Percentiles rank a stretch among this genome's conserved stretches.
These are phyloP conservation scores for Acanthiza pusilla DNA, from an alignment of 2,797 vertebrate genomes.

Conservation along the genomic window DNA sequence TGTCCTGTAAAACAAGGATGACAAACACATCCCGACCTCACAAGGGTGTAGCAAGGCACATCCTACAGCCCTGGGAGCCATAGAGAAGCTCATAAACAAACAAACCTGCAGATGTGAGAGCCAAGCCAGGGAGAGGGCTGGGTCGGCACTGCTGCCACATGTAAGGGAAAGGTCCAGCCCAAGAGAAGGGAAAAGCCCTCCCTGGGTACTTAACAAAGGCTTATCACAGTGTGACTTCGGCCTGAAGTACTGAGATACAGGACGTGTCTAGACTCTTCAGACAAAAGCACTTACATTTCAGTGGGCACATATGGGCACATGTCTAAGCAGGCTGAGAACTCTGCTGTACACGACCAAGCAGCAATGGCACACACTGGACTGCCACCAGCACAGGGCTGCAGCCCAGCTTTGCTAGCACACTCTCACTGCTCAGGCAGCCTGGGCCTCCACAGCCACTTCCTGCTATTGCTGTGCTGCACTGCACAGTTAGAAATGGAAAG, in stretches of 20 bases:
- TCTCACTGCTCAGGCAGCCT: neutral
- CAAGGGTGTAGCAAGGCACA: neutral
- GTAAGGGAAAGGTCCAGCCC: neutral
- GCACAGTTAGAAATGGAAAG: neutral
- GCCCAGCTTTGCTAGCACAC: neutral
- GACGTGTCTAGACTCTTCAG: neutral
- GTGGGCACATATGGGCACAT: rapidly evolving
- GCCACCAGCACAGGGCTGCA: neutral
- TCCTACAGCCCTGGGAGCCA: neutral
- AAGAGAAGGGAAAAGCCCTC: neutral
- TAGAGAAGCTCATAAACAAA: conserved; percentile 25
- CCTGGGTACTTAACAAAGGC: neutral
- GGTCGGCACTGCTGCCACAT: rapidly evolving
- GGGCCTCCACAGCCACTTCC: neutral
- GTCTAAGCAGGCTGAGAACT: neutral
- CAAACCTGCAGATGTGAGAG: neutral
- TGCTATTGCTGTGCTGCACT: rapidly evolving
- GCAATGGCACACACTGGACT: rapidly evolving
- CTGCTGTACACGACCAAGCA: rapidly evolving
- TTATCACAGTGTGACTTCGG: neutral
- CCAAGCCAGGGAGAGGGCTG: neutral
- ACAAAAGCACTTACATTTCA: neutral
- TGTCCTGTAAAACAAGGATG: conserved; percentile 7
- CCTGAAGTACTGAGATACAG: neutral
- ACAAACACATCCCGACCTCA: neutral